Percentiles rank a stretch among this genome's conserved stretches.
Evolutionary conservation across 2,797 vertebrate genomes (phyloP).

Genomic region (Sebastes variabilis): DNA sequence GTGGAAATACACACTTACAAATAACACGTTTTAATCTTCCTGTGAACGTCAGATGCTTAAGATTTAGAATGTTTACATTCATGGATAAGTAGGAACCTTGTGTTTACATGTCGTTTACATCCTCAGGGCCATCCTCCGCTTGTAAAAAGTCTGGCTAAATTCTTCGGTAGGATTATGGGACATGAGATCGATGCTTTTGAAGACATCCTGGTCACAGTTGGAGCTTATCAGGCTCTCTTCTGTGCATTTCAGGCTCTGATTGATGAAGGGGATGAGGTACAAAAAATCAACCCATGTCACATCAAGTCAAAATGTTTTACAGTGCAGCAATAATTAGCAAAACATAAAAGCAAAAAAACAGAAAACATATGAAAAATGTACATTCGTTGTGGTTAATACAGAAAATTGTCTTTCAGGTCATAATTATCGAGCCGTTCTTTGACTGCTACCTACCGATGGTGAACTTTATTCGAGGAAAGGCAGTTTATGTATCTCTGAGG

Average conservation of each 20-base stretch:
- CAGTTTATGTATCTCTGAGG: constrained; percentile 88
- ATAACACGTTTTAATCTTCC: neutral
- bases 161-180: constrained; percentile 87
- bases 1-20: constrained; percentile 32
- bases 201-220: constrained; percentile 92
- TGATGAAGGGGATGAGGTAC: constrained; percentile 93
- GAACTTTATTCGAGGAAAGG: constrained; percentile 89
- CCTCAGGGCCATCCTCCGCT: constrained; percentile 90
- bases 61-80: neutral
- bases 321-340: neutral
- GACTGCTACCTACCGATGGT: constrained; percentile 96
- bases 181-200: constrained; percentile 86
- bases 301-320: neutral
- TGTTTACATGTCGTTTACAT: neutral
- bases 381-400: neutral
- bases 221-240: constrained; percentile 93
- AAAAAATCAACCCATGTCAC: neutral
- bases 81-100: neutral
- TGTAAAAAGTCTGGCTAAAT: constrained; percentile 88
- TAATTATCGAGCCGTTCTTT: constrained; percentile 95
- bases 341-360: neutral
- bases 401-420: constrained; percentile 83
- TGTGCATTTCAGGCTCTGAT: constrained; percentile 92
- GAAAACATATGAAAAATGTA: neutral
- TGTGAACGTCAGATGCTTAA: neutral